Percentiles rank a stretch among this genome's conserved stretches.
These are phyloP conservation scores for Heterocephalus glaber DNA, from an alignment of 2,113 vertebrate genomes.

Conservation along the genomic window DNA sequence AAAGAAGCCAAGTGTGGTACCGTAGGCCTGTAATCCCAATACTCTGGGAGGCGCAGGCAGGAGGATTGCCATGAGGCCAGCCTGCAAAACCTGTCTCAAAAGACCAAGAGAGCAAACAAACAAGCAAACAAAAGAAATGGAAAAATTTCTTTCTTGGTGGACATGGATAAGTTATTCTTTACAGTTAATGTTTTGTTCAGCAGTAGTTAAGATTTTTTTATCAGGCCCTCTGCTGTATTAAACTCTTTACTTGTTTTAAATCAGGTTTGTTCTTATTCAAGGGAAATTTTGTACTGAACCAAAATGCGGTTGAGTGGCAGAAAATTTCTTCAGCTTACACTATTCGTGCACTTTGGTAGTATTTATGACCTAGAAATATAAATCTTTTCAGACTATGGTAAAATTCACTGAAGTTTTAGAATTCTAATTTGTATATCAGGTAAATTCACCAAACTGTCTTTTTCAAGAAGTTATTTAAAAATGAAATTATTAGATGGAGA, in stretches of 20 bases:
- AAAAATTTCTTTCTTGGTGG: slow-evolving; percentile 16
- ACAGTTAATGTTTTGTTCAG: slow-evolving; percentile 42
- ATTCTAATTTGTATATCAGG: slow-evolving; percentile 42
- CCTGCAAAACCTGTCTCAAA: too few relatives aligned
- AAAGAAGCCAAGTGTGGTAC: background rate
- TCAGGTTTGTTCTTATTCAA: slow-evolving; percentile 34
- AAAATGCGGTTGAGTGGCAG: slow-evolving; percentile 31
- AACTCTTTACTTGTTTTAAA: slow-evolving; percentile 50
- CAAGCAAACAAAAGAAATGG: background rate
- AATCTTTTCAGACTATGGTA: slow-evolving; percentile 46
- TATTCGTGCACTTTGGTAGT: background rate
- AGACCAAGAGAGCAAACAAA: background rate
- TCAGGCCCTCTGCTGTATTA: slow-evolving; percentile 20
- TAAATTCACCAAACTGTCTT: background rate
- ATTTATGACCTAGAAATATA: slow-evolving; percentile 51
- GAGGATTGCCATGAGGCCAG: too few relatives aligned
- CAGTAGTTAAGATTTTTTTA: slow-evolving; percentile 28
- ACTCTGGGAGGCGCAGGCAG: too few relatives aligned
- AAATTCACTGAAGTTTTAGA: background rate
- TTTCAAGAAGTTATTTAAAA: background rate
- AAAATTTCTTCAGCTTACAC: slow-evolving; percentile 27
- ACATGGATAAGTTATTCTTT: background rate
- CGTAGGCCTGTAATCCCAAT: too few relatives aligned
- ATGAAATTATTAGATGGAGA: slow-evolving; percentile 8
- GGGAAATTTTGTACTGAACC: slow-evolving; percentile 46